Evolutionary conservation across 1,140 invertebrate species (phyloP).

Genomic region (Polypedilum vanderplanki): DNA sequence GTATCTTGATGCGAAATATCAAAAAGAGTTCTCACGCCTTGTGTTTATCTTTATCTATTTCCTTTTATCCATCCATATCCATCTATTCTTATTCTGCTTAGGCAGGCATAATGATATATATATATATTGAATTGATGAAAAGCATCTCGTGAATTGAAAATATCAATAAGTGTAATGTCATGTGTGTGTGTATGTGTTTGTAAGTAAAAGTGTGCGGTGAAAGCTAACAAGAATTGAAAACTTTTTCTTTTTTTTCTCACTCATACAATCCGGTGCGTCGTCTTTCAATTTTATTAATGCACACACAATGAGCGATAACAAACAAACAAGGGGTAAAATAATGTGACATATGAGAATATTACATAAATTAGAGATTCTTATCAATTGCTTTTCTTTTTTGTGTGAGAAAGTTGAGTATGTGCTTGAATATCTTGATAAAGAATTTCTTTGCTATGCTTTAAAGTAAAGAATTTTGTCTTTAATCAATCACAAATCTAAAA

Average conservation of each 20-base stretch:
- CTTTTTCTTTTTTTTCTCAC: neutral
- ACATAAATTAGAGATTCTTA: neutral
- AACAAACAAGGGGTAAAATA: neutral
- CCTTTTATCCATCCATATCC: neutral
- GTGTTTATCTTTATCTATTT: neutral
- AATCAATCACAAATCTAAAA: no score
- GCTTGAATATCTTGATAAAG: no score
- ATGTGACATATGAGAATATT: constrained; percentile 2
- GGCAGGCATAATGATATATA: no score
- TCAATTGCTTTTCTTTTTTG: neutral
- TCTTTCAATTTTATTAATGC: neutral
- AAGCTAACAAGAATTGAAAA: constrained; percentile 19
- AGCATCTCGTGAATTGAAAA: neutral
- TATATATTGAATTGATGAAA: neutral
- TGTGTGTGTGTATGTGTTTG: no score
- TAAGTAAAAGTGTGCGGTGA: no score
- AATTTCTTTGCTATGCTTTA: no score
- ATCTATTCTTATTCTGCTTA: no score
- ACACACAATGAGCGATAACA: neutral
- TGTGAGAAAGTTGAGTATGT: no score
- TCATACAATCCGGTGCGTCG: neutral
- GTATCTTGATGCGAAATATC: no score
- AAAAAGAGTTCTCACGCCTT: no score
- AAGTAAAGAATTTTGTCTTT: no score
- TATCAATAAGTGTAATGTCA: neutral